Base-by-base conservation (phyloP, 2,888 invertebrate species). In the Heteromyza rotundicornis region DNA sequence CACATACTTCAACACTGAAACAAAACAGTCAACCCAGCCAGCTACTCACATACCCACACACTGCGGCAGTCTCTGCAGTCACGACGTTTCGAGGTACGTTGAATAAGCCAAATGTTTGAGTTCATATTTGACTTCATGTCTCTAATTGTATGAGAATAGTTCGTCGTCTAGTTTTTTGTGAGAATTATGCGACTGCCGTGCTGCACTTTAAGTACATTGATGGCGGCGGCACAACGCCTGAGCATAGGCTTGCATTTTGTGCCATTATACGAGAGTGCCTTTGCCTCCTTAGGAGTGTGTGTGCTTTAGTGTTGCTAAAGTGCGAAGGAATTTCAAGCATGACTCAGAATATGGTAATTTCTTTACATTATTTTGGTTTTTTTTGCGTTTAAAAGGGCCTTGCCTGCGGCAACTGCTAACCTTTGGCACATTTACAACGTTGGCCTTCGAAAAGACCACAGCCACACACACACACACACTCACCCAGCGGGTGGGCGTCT, bases 61-160 rank as follows among this genome's bases (percentile, higher is more conserved):
- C n/a, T n/a, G n/a, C n/a, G n/a, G n/a, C n/a, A n/a, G n/a, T n/a
- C n/a, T n/a, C n/a, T n/a, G n/a, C n/a, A n/a, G n/a, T n/a, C n/a
- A n/a, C n/a, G n/a, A n/a, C n/a, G n/a, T n/a, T n/a, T n/a, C 56
- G 65, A 75, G 69, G 71, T 62, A 74, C 69, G 68, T 70, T 69
- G 53, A 56, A 64, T 68, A 63, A 77, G 71, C 70, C 70, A 32
- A 12, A 5, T 76, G 72, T 75, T 77, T 78, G 68, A 68, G 67
- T 68, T 74, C 64, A 55, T 65, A 61, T 66, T 64, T 68, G 65
- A 64, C 64, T 67, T 67, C 60, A 63, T 66, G 60, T 40, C 50
- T 69, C 74, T 79, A 76, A 78, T 78, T 76, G 73, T 68, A 72
- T 68, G 69, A 72, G 70, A 73, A 74, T 70, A 70, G 68, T 77